Conservation (phyloP, 2,113 vertebrate species). For the Lepus timidus region DNA sequence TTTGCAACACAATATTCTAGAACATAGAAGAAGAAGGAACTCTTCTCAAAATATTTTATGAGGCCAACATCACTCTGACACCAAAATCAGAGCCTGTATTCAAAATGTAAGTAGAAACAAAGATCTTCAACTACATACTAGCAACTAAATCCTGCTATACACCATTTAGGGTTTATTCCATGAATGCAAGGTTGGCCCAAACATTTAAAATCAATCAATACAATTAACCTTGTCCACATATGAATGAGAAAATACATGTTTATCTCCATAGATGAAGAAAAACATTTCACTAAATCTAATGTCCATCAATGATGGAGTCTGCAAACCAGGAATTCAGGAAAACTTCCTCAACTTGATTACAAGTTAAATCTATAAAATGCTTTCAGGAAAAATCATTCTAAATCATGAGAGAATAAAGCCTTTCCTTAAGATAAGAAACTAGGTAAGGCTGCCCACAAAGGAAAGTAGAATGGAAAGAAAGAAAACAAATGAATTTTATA, state of each 20-base stretch:
- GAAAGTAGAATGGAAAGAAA: background rate
- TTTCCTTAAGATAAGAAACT: background rate
- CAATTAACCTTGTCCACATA: background rate
- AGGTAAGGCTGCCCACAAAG: background rate
- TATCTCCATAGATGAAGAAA: background rate
- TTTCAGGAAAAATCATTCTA: background rate
- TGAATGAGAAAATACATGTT: background rate
- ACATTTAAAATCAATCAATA: background rate
- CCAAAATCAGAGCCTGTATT: background rate
- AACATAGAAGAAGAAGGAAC: background rate
- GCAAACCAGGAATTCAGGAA: background rate
- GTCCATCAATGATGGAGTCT: background rate
- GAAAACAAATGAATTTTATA: background rate
- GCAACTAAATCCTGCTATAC: background rate
- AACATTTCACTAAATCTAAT: background rate
- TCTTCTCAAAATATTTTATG: background rate
- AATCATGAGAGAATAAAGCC: background rate
- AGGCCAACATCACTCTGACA: background rate
- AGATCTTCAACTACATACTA: conserved; percentile 6
- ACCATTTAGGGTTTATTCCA: background rate
- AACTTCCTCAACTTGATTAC: background rate
- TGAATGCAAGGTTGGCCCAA: background rate
- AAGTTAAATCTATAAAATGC: background rate
- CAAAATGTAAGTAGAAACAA: background rate
- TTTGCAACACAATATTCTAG: background rate